Percentiles rank a stretch among this genome's conserved stretches.
Conservation (phyloP, 2,113 vertebrate species). For the Rhea pennata region DNA sequence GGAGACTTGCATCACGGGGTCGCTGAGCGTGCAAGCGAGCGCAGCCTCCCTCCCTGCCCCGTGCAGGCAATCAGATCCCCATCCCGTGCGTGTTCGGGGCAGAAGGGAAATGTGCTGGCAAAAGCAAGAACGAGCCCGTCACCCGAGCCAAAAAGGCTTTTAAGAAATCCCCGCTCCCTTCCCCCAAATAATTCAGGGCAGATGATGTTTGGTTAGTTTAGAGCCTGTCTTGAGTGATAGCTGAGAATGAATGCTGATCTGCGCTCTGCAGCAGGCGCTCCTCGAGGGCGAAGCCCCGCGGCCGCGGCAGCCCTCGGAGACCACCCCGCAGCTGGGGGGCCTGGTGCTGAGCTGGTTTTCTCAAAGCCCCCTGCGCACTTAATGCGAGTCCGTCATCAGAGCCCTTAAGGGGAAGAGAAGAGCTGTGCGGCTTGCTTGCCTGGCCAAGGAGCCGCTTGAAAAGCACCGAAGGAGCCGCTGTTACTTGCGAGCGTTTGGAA, state of each 20-base stretch:
- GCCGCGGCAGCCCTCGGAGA: not conserved
- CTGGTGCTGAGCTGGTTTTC: not conserved
- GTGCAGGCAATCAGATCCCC: not conserved
- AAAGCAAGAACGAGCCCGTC: not conserved
- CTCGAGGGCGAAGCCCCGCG: not conserved
- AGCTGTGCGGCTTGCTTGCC: not conserved
- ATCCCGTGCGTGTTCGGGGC: not conserved
- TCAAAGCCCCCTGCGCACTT: fast-evolving
- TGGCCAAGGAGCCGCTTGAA: not conserved
- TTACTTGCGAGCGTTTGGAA: not conserved
- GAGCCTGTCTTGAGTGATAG: not conserved
- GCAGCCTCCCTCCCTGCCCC: not conserved
- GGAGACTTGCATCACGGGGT: not conserved
- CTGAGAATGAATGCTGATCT: too few relatives aligned
- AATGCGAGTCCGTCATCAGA: fast-evolving
- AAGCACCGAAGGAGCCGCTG: too few relatives aligned
- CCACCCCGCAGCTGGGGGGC: fast-evolving
- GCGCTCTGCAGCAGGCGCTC: too few relatives aligned
- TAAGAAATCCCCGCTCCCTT: not conserved
- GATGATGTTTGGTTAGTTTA: not conserved
- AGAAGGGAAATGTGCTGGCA: not conserved
- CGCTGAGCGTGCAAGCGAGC: fast-evolving
- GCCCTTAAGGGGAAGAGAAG: not conserved
- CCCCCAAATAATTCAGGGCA: not conserved
- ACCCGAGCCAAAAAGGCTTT: not conserved